Conservation (phyloP, 2,797 vertebrate genomes). For the Rhincodon typus region DNA sequence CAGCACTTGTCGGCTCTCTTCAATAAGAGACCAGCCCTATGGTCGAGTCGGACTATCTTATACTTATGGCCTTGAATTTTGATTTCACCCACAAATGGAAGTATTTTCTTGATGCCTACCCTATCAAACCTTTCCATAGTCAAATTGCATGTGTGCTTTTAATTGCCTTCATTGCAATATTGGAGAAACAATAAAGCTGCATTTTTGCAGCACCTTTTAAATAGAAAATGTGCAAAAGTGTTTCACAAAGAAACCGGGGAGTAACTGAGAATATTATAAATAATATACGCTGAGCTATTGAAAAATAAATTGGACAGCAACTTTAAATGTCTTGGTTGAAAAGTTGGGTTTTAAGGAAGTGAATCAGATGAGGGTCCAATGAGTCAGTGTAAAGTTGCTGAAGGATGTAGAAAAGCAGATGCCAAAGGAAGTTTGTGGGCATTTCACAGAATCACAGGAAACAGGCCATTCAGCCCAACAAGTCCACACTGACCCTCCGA, state of each 20-base stretch:
- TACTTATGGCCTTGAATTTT: neutral
- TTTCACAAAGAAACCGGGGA: neutral
- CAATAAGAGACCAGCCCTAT: too few relatives aligned
- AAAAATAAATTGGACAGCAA: neutral
- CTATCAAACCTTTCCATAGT: too few relatives aligned
- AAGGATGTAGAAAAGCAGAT: neutral
- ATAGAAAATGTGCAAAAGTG: neutral
- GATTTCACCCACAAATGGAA: too few relatives aligned
- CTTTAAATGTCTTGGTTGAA: neutral
- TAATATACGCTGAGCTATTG: neutral
- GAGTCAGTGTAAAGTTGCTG: neutral
- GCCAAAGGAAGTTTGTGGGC: too few relatives aligned
- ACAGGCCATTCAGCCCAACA: too few relatives aligned
- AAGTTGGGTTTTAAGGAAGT: neutral
- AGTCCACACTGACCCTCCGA: too few relatives aligned
- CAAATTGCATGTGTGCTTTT: too few relatives aligned
- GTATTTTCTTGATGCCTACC: too few relatives aligned
- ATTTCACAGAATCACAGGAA: too few relatives aligned
- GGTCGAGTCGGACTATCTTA: too few relatives aligned
- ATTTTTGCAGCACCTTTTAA: neutral
- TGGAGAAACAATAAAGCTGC: neutral
- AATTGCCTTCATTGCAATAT: neutral
- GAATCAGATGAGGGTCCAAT: neutral
- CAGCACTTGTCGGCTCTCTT: too few relatives aligned
- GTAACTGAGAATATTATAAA: neutral